Base-by-base conservation (phyloP, 2,888 invertebrate species). In the Ormyrus thymus region DNA sequence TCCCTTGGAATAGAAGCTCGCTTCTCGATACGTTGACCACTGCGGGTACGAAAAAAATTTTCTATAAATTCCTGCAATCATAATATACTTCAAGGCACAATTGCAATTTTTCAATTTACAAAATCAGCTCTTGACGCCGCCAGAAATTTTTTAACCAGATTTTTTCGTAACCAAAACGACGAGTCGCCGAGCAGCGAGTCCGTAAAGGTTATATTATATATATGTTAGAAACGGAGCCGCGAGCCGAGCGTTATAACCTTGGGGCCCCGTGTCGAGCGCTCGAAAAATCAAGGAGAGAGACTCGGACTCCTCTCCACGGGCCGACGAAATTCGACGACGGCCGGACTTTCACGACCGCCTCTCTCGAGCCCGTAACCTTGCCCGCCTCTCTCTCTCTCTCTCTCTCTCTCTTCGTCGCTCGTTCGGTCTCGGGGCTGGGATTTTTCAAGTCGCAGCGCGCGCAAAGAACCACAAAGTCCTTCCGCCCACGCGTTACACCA, bases 291-390 rank as follows among this genome's bases (percentile, higher is more conserved):
- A 84, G 83, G 82, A 66, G 71, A 29, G 29, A 83, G 81, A 82
- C 72, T 69, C 79, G 75, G 55, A 75, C 62, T 72, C 62, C 75
- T 75, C 76, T 70, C 66, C 64, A 29, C 53, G 69, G 58, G 64
- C 79, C 82, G 79, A 83, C 82, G 82, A 85, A 85, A 83, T 85
- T 85, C 81, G 83, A 81, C 81, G 82, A 69, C 79, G 82, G 72
- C 79, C 81, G 77, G 84, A 85, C 85, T 86, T 86, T 86, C 86
- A 86, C 85, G 84, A 84, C 71, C 81, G 79, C 81, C 29, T 11
- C 29, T 66, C 78, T 77, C 78, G 43, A 29, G 29, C 29, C 48
- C 81, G 81, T 84, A 86, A 85, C 85, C 85, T 86, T 84, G 85
- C 82, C 73, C 68, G 61, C 51, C 61, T 64, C 55, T 72, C 80